Conservation (phyloP, 35 echinoderm and acorn worm species). For the Lytechinus pictus region DNA sequence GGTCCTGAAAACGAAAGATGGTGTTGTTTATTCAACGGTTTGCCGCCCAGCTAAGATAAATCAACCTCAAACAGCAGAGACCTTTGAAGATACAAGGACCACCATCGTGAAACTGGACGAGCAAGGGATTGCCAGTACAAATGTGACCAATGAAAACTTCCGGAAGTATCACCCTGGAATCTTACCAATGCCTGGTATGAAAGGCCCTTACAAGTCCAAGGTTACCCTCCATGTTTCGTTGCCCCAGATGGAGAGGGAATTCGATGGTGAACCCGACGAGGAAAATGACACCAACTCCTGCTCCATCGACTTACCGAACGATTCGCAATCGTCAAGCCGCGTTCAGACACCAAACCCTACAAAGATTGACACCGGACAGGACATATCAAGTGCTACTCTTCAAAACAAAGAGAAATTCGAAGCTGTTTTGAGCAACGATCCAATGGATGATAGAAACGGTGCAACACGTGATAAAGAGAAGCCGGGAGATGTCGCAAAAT, state of each 20-base stretch:
- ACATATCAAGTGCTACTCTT: not conserved
- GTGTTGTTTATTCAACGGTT: conserved; percentile 24
- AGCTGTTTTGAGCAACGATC: not conserved
- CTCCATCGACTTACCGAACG: not conserved
- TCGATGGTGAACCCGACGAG: not conserved
- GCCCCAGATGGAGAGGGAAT: conserved; percentile 38
- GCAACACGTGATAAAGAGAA: not conserved
- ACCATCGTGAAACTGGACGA: conserved; percentile 21
- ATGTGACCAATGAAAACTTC: not conserved
- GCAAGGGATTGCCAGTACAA: not conserved
- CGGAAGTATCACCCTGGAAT: conserved; percentile 44
- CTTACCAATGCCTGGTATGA: conserved; percentile 24
- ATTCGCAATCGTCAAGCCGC: not conserved
- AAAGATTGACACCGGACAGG: not conserved
- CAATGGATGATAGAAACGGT: not conserved
- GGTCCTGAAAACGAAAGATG: conserved; percentile 37
- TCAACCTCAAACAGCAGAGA: not conserved
- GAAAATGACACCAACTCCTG: conserved; percentile 33
- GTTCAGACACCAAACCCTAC: not conserved
- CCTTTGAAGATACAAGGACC: not conserved
- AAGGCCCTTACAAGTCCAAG: not conserved
- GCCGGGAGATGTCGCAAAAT: not conserved
- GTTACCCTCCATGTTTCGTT: conserved; percentile 46
- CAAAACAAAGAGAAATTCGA: conserved; percentile 39
- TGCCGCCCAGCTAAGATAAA: not conserved